These are phyloP conservation scores for Lasioglossum figueresi DNA, from an alignment of 2,888 invertebrate genomes.

Conservation along the genomic window DNA sequence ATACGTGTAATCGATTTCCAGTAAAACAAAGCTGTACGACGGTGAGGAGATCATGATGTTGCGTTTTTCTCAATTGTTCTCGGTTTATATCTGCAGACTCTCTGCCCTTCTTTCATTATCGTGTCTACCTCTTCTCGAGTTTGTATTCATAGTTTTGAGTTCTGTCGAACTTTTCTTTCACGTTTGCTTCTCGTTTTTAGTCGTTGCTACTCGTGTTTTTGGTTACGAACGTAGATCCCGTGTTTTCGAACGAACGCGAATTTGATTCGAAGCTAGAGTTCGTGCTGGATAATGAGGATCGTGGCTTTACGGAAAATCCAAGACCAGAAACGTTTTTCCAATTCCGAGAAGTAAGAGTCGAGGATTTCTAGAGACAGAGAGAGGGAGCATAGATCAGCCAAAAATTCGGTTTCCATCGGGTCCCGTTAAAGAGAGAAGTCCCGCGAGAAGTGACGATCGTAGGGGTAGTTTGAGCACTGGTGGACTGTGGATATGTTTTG, in stretches of 20 bases:
- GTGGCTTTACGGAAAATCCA: neutral
- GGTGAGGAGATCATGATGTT: constrained; percentile 46
- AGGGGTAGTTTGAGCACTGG: constrained; percentile 82
- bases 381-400: neutral
- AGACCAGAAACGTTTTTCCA: neutral
- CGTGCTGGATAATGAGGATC: neutral
- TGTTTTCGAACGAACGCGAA: neutral
- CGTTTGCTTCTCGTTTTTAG: constrained; percentile 43
- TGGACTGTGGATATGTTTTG: constrained; percentile 84
- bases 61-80: neutral
- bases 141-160: constrained; percentile 17
- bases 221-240: constrained; percentile 33
- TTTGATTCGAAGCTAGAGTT: neutral
- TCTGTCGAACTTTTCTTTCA: constrained; percentile 19
- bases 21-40: constrained; percentile 30
- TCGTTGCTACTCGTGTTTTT: constrained; percentile 13
- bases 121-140: constrained; percentile 2
- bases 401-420: neutral
- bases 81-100: constrained; percentile 13
- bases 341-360: no score
- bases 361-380: no score
- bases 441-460: constrained; percentile 70
- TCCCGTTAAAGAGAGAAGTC: constrained; percentile 41
- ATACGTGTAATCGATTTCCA: neutral
- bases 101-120: neutral